Evolutionary conservation across 35 echinoderm and acorn worm species (phyloP), one percentile per base, ranked within the genome.

Genomic region (Lytechinus variegatus): DNA sequence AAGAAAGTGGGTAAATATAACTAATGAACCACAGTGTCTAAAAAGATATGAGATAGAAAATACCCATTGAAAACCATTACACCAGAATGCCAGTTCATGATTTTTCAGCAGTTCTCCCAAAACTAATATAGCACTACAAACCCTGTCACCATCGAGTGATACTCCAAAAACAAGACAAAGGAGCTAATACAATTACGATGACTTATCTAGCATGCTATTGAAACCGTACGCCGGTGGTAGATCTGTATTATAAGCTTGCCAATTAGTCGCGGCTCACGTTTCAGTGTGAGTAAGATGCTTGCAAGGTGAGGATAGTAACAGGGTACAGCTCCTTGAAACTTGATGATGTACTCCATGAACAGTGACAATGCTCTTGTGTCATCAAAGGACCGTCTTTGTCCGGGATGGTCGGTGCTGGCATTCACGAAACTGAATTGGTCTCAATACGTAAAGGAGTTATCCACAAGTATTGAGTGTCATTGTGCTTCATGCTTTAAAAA

Each of bases 311-410:
- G 19, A 79, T 79, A 24, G 12, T 79, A 24, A 79, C 66, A 79
- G 66, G 8, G 8, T n/a, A n/a, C 19, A 24, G n/a, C n/a, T 24
- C 66, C 66, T 79, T 79, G 66, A 79, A 79, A 79, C 66, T 21
- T 79, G 66, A 79, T 24, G 66, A 79, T 79, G 66, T n/a, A 79
- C 66, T 79, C 66, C n/a, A 24, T 79, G 66, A 79, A 79, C 66
- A 79, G 66, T 6, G 66, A 79, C 66, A 79, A 16, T 3, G 6
- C 66, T 79, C n/a, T 79, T 79, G 66, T 79, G 66, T n/a, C 66
- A 79, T 79, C 66, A 79, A 79, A 79, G 66, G 19, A 79, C 66
- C 16, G 66, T 79, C 66, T 79, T 79, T 79, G 66, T 79, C 19
- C 21, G 4, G 19, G 33, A 16, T 24, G 16, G 66, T 16, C 19